These are phyloP conservation scores for Cerastis rubricosa DNA, from an alignment of 2,888 invertebrate genomes.

Conservation along the genomic window DNA sequence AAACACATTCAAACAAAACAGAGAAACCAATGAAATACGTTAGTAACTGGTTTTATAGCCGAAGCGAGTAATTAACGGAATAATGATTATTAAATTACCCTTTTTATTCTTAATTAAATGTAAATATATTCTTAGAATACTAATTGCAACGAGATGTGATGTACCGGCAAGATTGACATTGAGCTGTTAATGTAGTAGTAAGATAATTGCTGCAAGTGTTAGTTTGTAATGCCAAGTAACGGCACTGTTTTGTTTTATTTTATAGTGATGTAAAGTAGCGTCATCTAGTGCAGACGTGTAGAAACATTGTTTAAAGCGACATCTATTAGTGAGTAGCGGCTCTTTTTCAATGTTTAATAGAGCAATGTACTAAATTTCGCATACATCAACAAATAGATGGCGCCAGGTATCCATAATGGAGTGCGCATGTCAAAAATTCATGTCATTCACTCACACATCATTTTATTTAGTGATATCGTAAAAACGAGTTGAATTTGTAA, in stretches of 20 bases:
- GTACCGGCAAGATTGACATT: conserved; percentile 38
- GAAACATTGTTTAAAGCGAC: conserved; percentile 41
- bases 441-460: conserved; percentile 83
- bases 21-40: conserved; percentile 18
- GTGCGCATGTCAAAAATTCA: conserved; percentile 89
- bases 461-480: conserved; percentile 87
- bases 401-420: conserved; percentile 72
- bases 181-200: background rate
- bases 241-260: background rate
- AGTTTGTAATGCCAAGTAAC: background rate
- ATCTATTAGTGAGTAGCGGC: conserved; percentile 70
- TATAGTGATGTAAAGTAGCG: background rate
- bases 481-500: conserved; percentile 84
- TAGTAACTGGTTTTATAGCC: background rate
- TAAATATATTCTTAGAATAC: conserved; percentile 34
- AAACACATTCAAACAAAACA: conserved; percentile 11
- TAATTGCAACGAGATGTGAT: conserved; percentile 20
- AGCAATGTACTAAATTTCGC: background rate
- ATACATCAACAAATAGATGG: conserved; percentile 69
- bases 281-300: conserved; percentile 10
- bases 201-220: background rate
- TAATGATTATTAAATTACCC: conserved; percentile 32
- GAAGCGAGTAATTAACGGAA: conserved; percentile 18
- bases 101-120: conserved; percentile 4
- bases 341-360: background rate